Conservation (phyloP, 2,888 invertebrate species). For the Drosophila koepferae region DNA sequence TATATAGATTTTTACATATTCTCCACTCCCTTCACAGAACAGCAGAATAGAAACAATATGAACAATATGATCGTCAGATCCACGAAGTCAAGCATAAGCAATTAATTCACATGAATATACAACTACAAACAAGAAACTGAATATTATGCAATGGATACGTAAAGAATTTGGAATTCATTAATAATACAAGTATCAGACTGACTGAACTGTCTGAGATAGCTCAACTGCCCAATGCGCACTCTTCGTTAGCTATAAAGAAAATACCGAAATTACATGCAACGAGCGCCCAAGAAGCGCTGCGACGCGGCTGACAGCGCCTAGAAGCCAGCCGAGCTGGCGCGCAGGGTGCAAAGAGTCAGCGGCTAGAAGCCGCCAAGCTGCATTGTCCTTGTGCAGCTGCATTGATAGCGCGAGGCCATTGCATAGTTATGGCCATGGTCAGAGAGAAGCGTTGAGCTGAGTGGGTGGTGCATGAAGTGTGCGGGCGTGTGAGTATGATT, state of each 20-base stretch:
- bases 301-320: constrained; percentile 12
- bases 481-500: background rate
- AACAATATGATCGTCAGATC: too few species aligned
- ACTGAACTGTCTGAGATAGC: background rate
- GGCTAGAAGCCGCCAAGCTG: constrained; percentile 26
- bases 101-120: too few species aligned
- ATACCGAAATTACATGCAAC: constrained; percentile 57
- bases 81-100: too few species aligned
- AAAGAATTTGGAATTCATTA: too few species aligned
- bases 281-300: constrained; percentile 32
- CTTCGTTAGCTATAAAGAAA: constrained; percentile 40
- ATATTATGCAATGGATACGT: too few species aligned
- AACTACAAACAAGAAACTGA: too few species aligned
- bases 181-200: too few species aligned
- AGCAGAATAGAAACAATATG: too few species aligned
- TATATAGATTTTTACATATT: too few species aligned
- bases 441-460: constrained; percentile 26
- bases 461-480: constrained; percentile 6
- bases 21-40: too few species aligned
- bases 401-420: constrained; percentile 55
- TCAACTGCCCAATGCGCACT: background rate
- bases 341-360: background rate
- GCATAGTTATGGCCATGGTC: constrained; percentile 60
- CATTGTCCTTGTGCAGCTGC: constrained; percentile 61
- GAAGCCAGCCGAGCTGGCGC: background rate